phyloP scores from a whole-genome alignment of 2,113 vertebrate genomes.

The Coreoperca whiteheadi region DNA sequence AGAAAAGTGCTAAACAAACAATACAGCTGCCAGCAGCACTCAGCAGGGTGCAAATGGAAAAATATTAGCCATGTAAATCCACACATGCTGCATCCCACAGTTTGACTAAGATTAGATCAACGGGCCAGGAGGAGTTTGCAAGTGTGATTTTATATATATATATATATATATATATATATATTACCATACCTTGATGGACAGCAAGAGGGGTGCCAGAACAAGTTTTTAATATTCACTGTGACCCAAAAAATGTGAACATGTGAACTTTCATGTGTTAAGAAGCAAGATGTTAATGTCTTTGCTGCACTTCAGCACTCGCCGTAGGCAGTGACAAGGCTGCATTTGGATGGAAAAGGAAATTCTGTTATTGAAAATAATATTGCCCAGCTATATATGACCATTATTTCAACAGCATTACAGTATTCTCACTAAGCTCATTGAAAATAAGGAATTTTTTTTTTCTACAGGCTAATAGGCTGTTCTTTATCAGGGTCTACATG shows the following conservation, averaged over 20 bases:
- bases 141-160: too few relatives aligned
- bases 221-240: background rate
- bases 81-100: background rate
- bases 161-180: too few relatives aligned
- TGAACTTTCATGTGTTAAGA: background rate
- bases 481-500: constrained; percentile 37
- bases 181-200: too few relatives aligned
- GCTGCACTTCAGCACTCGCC: background rate
- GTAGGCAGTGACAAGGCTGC: background rate
- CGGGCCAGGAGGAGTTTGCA: background rate
- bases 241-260: background rate
- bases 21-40: constrained; percentile 15
- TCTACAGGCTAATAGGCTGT: background rate
- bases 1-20: constrained; percentile 30
- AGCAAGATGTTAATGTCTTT: background rate
- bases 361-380: background rate
- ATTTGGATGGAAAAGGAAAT: background rate
- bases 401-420: background rate
- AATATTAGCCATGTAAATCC: constrained; percentile 36
- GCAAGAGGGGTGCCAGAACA: too few relatives aligned
- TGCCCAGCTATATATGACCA: background rate
- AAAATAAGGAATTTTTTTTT: constrained; percentile 9
- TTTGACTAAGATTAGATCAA: background rate
- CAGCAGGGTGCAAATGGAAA: constrained; percentile 37
- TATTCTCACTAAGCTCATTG: background rate